phyloP scores from a whole-genome alignment of 2,888 invertebrate species.

The Aethes cnicana region DNA sequence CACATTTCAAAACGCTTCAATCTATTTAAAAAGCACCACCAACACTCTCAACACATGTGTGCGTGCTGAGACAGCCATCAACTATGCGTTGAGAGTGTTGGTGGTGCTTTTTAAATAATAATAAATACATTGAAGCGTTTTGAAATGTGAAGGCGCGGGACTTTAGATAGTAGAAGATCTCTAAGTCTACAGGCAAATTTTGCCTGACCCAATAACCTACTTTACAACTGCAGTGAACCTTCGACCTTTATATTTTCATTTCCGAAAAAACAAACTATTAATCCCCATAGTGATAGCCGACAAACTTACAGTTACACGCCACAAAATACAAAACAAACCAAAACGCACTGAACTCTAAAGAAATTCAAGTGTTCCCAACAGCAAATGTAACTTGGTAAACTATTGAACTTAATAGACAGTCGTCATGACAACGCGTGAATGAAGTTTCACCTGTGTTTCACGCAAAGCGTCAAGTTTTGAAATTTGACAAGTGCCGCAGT shows the following conservation, averaged over 20 bases:
- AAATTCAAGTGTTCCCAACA: neutral
- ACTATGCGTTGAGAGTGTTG: no score
- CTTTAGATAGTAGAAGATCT: no score
- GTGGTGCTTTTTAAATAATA: no score
- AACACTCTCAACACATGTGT: no score
- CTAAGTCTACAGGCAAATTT: no score
- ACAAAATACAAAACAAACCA: neutral
- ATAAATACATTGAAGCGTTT: no score
- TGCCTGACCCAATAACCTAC: neutral
- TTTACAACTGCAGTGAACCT: neutral
- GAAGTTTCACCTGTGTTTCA: neutral
- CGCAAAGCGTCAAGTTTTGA: neutral
- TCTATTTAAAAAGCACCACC: no score
- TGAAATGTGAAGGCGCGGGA: no score
- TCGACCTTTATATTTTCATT: neutral
- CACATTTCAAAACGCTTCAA: no score
- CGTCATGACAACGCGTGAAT: constrained; percentile 25
- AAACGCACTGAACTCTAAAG: neutral
- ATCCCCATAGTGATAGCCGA: neutral
- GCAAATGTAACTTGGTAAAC: constrained; percentile 4
- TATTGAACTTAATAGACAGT: constrained; percentile 3
- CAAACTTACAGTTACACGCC: constrained; percentile 2
- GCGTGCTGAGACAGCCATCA: no score
- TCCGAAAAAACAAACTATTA: constrained; percentile 4
- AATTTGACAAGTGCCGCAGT: constrained; percentile 10